These are phyloP conservation scores for Cremastinae sp. DNA, from an alignment of 2,888 invertebrate species.

Conservation along the genomic window DNA sequence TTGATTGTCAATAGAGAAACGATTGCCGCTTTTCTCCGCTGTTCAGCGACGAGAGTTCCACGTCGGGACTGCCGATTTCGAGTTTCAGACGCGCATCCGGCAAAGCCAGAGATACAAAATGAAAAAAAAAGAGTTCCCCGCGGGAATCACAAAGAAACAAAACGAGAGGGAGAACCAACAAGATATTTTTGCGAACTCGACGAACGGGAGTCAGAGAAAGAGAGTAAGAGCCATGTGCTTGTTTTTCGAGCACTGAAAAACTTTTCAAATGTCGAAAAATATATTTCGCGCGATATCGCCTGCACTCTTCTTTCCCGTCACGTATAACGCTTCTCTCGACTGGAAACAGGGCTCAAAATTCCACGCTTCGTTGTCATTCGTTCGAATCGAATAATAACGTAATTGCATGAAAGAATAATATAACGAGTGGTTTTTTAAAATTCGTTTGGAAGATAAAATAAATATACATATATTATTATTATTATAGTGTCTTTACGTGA, in stretches of 20 bases:
- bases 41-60: constrained; percentile 10
- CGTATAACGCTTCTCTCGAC: too few species aligned
- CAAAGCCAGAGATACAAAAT: constrained; percentile 28
- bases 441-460: too few species aligned
- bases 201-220: background rate
- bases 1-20: constrained; percentile 61
- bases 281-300: background rate
- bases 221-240: background rate
- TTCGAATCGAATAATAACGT: too few species aligned
- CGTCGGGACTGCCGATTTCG: constrained; percentile 34
- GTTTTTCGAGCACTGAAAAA: too few species aligned
- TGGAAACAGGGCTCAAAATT: too few species aligned
- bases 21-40: constrained; percentile 50
- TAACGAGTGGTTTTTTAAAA: too few species aligned
- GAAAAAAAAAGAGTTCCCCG: background rate
- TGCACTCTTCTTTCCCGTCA: too few species aligned
- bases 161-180: constrained; percentile 29
- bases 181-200: constrained; percentile 28
- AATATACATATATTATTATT: too few species aligned
- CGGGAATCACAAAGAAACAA: background rate
- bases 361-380: too few species aligned
- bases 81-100: constrained; percentile 22
- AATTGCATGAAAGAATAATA: too few species aligned
- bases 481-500: too few species aligned
- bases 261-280: too few species aligned